Evolutionary conservation across 1,140 invertebrate species (phyloP), one percentile per base, ranked within the genome.

Genomic region (Cotesia chilonis): DNA sequence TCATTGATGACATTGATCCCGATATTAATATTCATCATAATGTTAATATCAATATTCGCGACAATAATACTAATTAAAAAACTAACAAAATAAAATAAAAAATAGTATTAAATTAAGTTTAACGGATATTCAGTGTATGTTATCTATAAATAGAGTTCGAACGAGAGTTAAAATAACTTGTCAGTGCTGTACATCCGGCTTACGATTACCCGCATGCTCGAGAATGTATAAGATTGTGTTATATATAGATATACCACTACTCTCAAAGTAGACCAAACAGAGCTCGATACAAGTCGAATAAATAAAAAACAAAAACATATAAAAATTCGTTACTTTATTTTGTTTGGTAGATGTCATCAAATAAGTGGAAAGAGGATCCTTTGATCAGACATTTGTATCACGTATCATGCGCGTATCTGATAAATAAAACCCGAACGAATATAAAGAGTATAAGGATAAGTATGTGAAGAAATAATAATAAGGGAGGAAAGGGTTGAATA

Each of bases 61-160:
- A 28, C 28, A 28, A 28, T 28, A 28, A 28, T 28, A 28, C 28
- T 28, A 28, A 28, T 28, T 28, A 28, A 28, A 28, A 28, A 28
- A 28, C 28, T 47, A 10, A 47, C 7, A 47, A 47, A 73, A 70
- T 79, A 81, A 80, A 81, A 82, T 80, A 28, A 28, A 28, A 28
- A 28, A 28, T 28, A 28, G 28, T 28, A n/a, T n/a, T n/a, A 28
- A 28, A 28, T 28, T 28, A 78, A 80, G 74, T 79, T 76, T 78
- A 80, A 79, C 77, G 77, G 76, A 78, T 79, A 77, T 76, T 77
- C 75, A 74, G 78, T 76, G 74, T 71, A 60, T 35, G 59, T 61
- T 37, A 60, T n/a, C 79, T 83, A 83, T 82, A 82, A 84, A 84
- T 84, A 84, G 77, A 76, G 52, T 75, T 76, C 76, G 79, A 76